Conservation (phyloP, 2,888 invertebrate genomes). For the Drepana falcataria region DNA sequence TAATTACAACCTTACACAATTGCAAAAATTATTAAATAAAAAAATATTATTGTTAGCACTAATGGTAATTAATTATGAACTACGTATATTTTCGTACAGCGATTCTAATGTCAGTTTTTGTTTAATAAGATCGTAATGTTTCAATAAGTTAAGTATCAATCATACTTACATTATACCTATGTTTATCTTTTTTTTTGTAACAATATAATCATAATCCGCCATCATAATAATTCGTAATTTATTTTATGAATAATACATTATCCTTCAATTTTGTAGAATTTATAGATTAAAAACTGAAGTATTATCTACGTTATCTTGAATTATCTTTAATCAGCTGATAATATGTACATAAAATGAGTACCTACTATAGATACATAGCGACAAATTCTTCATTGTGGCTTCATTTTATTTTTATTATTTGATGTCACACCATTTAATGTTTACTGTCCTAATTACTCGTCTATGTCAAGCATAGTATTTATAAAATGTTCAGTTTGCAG, state of each 20-base stretch:
- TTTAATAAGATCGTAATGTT: neutral
- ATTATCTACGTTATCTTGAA: neutral
- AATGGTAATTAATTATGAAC: no score
- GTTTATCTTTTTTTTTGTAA: neutral
- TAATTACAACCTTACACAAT: no score
- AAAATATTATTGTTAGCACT: no score
- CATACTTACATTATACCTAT: neutral
- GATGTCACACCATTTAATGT: no score
- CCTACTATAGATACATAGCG: neutral
- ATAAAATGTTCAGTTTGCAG: no score
- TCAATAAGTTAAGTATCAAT: neutral
- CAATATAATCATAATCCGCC: neutral
- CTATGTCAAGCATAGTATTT: no score
- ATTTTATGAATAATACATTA: constrained; percentile 14
- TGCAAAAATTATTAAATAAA: no score
- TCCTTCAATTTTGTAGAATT: neutral
- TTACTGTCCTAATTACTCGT: no score
- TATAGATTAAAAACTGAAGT: neutral
- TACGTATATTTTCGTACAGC: no score
- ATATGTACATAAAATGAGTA: neutral
- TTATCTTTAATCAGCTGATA: neutral
- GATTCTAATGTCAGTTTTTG: no score
- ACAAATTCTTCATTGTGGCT: neutral
- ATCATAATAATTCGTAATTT: constrained; percentile 5
- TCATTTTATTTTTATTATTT: neutral